Base-by-base conservation (phyloP, 2,888 invertebrate genomes). In the Cremastobaeus sp. region DNA sequence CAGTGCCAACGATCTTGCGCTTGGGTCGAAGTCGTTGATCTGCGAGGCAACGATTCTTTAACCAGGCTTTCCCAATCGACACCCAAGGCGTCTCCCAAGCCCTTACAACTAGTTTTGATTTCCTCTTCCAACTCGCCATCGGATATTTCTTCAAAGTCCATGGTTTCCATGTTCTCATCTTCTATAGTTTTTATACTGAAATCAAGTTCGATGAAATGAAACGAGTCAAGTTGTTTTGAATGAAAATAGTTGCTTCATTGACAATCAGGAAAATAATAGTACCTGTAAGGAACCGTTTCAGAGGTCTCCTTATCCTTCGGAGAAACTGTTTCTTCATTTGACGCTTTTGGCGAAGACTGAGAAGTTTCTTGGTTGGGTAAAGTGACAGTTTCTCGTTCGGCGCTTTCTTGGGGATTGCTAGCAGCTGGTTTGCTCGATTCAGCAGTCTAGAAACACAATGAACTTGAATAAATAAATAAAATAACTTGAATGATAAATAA, bases 21-120 rank as follows among this genome's bases (percentile, higher is more conserved):
- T 81, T 90, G 86, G 69, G 81, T 83, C 18, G 84, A 82, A 28
- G 84, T 77, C 0, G 66, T 35, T 1, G 74, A 52, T 39, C 84
- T 79, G 35, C 90, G 89, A 0, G 90, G 90, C 28, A 91, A 90
- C 3, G 94, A 93, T 87, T 95, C 95, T 1, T 94, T 94, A 0
- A 95, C 93, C 41, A 97, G 89, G 84, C 95, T 95, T 8, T 95
- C 94, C 97, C 97, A 97, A 88, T 97, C 96, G 0, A 97, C 96
- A n/a, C 96, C 96, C 20, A 97, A 88, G n/a, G 96, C 96, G 88
- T 97, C 96, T 3, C 96, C 96, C 73, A 96, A 91, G 28, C 94
- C 92, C 88, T 90, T 92, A 76, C 91, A 90, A 82, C 90, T 92
- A 9, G 93, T 91, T 81, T 88, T 88, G 50, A 88, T 84, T 47